Conservation (phyloP, 2,888 invertebrate genomes). For the Drosophila leonis region DNA sequence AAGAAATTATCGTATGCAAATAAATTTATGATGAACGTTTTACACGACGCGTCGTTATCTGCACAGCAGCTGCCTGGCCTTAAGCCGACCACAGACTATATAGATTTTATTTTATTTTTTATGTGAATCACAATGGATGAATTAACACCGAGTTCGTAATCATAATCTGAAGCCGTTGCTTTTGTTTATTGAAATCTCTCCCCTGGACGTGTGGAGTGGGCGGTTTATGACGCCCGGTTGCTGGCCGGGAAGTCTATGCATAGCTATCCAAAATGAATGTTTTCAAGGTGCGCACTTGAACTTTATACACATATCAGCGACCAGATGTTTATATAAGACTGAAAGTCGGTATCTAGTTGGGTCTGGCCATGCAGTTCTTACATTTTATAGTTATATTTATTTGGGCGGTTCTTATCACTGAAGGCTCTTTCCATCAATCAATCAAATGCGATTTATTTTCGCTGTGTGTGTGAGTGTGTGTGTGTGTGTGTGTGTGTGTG, state of each 20-base stretch:
- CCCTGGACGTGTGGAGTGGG: neutral
- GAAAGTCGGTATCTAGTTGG: slow-evolving; percentile 19
- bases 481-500: slow-evolving; percentile 9
- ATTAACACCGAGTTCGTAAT: slow-evolving; percentile 59
- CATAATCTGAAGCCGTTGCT: slow-evolving; percentile 28
- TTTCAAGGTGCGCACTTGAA: slow-evolving; percentile 51
- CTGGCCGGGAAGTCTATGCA: neutral
- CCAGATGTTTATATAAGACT: neutral
- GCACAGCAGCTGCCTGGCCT: slow-evolving; percentile 32
- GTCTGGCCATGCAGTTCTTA: slow-evolving; percentile 61
- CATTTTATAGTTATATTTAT: slow-evolving; percentile 45
- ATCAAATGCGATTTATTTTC: slow-evolving; percentile 64
- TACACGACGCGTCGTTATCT: slow-evolving; percentile 52
- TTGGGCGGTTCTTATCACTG: slow-evolving; percentile 43
- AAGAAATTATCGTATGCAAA: slow-evolving; percentile 74
- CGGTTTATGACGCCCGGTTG: slow-evolving; percentile 5
- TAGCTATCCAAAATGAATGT: neutral
- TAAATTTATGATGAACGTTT: slow-evolving; percentile 60
- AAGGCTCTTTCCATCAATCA: slow-evolving; percentile 68
- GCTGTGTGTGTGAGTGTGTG: slow-evolving; percentile 20
- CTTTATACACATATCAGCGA: slow-evolving; percentile 21
- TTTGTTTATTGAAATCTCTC: slow-evolving; percentile 29
- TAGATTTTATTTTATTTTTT: slow-evolving; percentile 36
- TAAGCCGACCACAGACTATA: slow-evolving; percentile 41
- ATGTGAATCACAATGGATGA: slow-evolving; percentile 64